Base-by-base conservation (phyloP, 2,888 invertebrate genomes). In the Drosophila phalerata region DNA sequence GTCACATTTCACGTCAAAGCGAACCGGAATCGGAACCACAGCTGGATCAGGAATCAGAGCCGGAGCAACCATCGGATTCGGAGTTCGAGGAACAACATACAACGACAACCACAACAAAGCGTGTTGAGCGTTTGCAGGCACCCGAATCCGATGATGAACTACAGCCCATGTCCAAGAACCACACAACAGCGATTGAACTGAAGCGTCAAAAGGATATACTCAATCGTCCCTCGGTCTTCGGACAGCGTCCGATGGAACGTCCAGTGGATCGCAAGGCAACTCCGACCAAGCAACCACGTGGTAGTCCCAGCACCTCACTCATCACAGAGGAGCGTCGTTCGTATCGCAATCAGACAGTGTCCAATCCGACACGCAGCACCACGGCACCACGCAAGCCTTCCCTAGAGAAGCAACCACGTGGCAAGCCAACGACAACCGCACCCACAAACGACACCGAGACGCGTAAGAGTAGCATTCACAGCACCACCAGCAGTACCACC, bases 81-180 rank as follows among this genome's bases (percentile, higher is more conserved):
- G 75, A 74, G 15, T 53, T 51, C 6, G 81, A 72, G 5, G 63
- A 74, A 25, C 55, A 64, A 15, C 11, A 9, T 9, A 17, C 28
- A 13, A 57, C 47, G 17, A 57, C 51, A 34, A 34, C n/a, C n/a
- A 55, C 55, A n/a, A 55, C 42, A 2, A 42, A 55, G 42, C 40
- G 55, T 3, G 17, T 22, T n/a, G 47, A 69, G 10, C 38, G 4
- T 63, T 72, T 61, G 57, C 65, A 43, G 65, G 22, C 2, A 22
- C 4, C 67, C 13, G 71, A 94, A 49, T 95, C 95, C 48, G 95
- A 95, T 78, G 94, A 94, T n/a, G 95, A 96, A 0, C 94, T 94
- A 53, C 95, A 95, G 91, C 96, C 96, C 0, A 96, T 95, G 91
- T 73, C 90, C 10, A 85, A 89, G 65, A 75, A 77, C 5, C 91